phyloP scores from a whole-genome alignment of 2,888 invertebrate species.

The Macrophya annulata region DNA sequence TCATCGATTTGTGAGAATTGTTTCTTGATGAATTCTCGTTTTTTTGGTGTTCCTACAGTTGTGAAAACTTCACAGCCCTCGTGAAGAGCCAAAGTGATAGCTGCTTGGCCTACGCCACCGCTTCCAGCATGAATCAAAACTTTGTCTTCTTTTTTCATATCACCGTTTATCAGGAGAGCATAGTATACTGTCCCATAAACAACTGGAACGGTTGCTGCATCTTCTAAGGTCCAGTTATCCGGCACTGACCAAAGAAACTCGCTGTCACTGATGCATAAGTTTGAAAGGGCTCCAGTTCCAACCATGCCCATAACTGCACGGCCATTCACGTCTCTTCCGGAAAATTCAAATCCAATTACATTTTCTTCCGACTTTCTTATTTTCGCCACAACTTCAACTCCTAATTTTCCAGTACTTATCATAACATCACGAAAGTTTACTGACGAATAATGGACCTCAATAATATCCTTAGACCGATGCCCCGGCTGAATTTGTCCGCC shows the following conservation, averaged over 20 bases:
- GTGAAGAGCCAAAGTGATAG: constrained; percentile 83
- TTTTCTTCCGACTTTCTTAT: constrained; percentile 82
- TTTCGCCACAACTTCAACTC: constrained; percentile 89
- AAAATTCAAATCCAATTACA: constrained; percentile 83
- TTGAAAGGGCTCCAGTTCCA: constrained; percentile 82
- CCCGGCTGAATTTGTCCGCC: constrained; percentile 82
- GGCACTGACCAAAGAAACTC: constrained; percentile 86
- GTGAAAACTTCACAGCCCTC: constrained; percentile 84
- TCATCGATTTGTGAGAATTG: constrained; percentile 79
- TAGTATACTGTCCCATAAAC: constrained; percentile 84
- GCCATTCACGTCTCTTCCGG: constrained; percentile 87
- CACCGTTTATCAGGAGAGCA: constrained; percentile 75
- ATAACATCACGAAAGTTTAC: constrained; percentile 97
- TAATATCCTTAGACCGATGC: constrained; percentile 78
- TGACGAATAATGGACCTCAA: constrained; percentile 92
- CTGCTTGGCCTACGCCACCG: constrained; percentile 87
- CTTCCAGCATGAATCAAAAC: constrained; percentile 82
- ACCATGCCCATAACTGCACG: constrained; percentile 86
- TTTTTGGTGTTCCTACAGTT: constrained; percentile 83
- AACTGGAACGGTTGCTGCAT: constrained; percentile 91
- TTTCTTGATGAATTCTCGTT: constrained; percentile 81
- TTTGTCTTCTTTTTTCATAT: constrained; percentile 74
- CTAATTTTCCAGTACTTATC: constrained; percentile 95
- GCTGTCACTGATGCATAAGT: constrained; percentile 82
- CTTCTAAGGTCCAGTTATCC: constrained; percentile 86